A percentile compares a stretch with the other conserved stretches of the same genome.
Conservation (phyloP, 2,888 invertebrate species). For the Ellobium chinense region DNA sequence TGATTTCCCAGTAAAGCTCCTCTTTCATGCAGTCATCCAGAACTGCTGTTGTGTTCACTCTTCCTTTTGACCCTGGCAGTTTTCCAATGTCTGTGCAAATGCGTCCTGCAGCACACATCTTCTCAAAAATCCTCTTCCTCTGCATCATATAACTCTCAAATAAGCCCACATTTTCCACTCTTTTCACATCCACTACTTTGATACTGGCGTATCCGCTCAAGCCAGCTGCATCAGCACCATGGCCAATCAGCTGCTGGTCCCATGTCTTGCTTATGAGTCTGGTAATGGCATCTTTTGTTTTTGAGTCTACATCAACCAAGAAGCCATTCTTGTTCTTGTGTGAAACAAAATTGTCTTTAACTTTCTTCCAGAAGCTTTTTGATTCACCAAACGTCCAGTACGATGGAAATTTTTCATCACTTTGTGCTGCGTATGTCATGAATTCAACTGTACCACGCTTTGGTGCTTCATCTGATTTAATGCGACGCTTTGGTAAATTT, state of each 20-base stretch:
- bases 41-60: not conserved
- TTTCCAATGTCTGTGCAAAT: slow-evolving; percentile 44
- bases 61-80: slow-evolving; percentile 26
- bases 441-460: slow-evolving; percentile 50
- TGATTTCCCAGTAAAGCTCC: slow-evolving; percentile 55
- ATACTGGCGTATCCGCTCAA: not conserved
- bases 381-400: slow-evolving; percentile 52
- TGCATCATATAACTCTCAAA: slow-evolving; percentile 54
- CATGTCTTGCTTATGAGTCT: slow-evolving; percentile 57
- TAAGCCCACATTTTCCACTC: slow-evolving; percentile 62
- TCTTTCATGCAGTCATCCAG: slow-evolving; percentile 16
- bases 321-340: too few relatives aligned
- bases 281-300: slow-evolving; percentile 50
- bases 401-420: slow-evolving; percentile 43
- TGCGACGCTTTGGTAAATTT: slow-evolving; percentile 16
- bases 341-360: not conserved
- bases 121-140: slow-evolving; percentile 50
- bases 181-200: slow-evolving; percentile 55
- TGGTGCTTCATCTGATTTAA: slow-evolving; percentile 10
- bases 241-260: slow-evolving; percentile 51
- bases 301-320: slow-evolving; percentile 46
- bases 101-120: slow-evolving; percentile 31
- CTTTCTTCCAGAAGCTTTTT: not conserved
- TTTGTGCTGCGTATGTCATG: slow-evolving; percentile 41
- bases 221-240: slow-evolving; percentile 59